A percentile compares a stretch with the other conserved stretches of the same genome.
phyloP scores from a whole-genome alignment of 2,797 vertebrate genomes.

The Squalus acanthias region DNA sequence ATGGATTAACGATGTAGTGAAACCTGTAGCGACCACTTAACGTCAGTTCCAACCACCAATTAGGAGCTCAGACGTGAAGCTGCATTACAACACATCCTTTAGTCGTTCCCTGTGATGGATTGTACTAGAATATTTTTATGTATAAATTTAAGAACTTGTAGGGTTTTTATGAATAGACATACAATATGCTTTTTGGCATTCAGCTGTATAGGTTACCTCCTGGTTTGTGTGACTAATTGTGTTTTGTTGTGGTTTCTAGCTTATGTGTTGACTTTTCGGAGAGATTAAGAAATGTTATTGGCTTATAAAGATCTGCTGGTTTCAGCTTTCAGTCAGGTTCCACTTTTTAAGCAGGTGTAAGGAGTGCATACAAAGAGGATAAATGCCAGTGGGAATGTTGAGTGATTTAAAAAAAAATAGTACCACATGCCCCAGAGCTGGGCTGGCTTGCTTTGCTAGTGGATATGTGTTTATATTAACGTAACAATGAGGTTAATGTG shows the following conservation, averaged over 20 bases:
- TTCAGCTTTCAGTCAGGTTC: not conserved
- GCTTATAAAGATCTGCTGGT: not conserved
- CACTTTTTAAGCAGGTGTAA: slow-evolving; percentile 12
- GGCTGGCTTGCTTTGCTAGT: not conserved
- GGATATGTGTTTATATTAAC: not conserved
- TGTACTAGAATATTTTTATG: not conserved
- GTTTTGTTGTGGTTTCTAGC: not conserved
- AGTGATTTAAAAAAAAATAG: not conserved
- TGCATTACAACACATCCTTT: not conserved
- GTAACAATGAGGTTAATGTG: slow-evolving; percentile 11
- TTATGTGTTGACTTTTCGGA: not conserved
- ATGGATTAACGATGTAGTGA: not conserved
- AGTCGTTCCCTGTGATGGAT: not conserved
- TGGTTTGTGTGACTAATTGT: not conserved
- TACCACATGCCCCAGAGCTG: not conserved
- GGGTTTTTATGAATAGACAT: not conserved
- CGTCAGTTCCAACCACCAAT: not conserved
- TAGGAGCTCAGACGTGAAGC: not conserved
- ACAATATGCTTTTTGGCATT: not conserved
- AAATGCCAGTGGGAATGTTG: slow-evolving; percentile 3
- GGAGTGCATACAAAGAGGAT: not conserved
- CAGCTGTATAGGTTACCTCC: not conserved
- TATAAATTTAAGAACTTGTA: not conserved
- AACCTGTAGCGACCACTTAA: not conserved
- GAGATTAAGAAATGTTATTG: slow-evolving; percentile 8